Evolutionary conservation across 2,888 invertebrate genomes (phyloP).

Genomic region (Herminia tarsipennalis): DNA sequence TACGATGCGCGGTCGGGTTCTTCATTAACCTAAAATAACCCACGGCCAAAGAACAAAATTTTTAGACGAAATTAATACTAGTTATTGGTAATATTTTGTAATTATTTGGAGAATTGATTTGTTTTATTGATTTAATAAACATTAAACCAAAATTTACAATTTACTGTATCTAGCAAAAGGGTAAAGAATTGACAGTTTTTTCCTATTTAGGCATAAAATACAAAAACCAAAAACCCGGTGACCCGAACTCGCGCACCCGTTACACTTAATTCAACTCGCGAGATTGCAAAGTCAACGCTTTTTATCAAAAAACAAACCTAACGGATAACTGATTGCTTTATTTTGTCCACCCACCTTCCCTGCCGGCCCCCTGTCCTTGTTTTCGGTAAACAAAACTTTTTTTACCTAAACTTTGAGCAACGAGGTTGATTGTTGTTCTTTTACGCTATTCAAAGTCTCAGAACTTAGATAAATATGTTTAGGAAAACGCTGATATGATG

Average conservation of each 20-base stretch:
- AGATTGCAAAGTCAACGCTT: constrained; percentile 61
- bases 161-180: too few relatives aligned
- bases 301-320: constrained; percentile 65
- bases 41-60: too few relatives aligned
- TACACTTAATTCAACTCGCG: constrained; percentile 49
- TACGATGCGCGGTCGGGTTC: too few relatives aligned
- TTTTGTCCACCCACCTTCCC: constrained; percentile 37
- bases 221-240: background rate
- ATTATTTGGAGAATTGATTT: too few relatives aligned
- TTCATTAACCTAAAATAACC: too few relatives aligned
- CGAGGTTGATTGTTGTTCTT: constrained; percentile 43
- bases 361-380: constrained; percentile 36
- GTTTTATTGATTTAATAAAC: too few relatives aligned
- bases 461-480: constrained; percentile 36
- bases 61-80: too few relatives aligned
- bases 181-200: background rate
- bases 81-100: too few relatives aligned
- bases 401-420: constrained; percentile 41
- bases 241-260: constrained; percentile 24
- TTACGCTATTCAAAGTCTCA: constrained; percentile 33
- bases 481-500: constrained; percentile 12
- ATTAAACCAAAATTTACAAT: too few relatives aligned
- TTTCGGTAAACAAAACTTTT: constrained; percentile 55
- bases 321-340: constrained; percentile 69
- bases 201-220: background rate